These are phyloP conservation scores for Campoplex nolae DNA, from an alignment of 2,888 invertebrate genomes.

Conservation along the genomic window DNA sequence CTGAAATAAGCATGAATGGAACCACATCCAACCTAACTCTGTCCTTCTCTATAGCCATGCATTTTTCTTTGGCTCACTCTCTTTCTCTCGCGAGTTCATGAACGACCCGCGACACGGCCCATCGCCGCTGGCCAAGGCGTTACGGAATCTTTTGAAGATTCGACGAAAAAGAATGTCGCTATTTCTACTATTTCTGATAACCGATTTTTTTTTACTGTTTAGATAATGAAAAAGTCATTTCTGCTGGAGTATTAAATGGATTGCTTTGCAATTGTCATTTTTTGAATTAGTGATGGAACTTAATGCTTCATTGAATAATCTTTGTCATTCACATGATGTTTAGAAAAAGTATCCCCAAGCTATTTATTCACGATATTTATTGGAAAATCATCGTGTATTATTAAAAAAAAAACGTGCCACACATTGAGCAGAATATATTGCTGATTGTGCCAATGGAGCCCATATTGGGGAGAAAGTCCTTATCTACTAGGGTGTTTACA, in stretches of 20 bases:
- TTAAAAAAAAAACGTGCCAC: not conserved
- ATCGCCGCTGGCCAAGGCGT: constrained; percentile 75
- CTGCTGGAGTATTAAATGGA: not conserved
- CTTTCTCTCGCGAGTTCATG: constrained; percentile 36
- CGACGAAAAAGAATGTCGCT: constrained; percentile 22
- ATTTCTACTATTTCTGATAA: not conserved
- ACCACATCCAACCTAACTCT: constrained; percentile 75
- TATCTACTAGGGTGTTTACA: constrained; percentile 39
- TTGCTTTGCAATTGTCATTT: no score
- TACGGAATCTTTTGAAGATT: constrained; percentile 74
- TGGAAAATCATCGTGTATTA: not conserved
- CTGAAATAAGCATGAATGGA: constrained; percentile 84
- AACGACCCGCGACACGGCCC: constrained; percentile 69
- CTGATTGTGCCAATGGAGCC: constrained; percentile 28
- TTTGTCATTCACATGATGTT: not conserved
- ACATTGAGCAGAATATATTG: not conserved
- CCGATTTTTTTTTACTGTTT: not conserved
- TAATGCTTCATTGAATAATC: not conserved
- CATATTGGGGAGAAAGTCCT: constrained; percentile 24
- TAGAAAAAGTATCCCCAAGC: not conserved
- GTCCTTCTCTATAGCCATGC: constrained; percentile 40
- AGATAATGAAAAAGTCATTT: not conserved
- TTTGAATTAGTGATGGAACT: not conserved
- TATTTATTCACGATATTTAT: not conserved
- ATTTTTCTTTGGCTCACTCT: constrained; percentile 16